These are phyloP conservation scores for Drosophila nigricruria DNA, from an alignment of 2,888 invertebrate species.

Conservation along the genomic window DNA sequence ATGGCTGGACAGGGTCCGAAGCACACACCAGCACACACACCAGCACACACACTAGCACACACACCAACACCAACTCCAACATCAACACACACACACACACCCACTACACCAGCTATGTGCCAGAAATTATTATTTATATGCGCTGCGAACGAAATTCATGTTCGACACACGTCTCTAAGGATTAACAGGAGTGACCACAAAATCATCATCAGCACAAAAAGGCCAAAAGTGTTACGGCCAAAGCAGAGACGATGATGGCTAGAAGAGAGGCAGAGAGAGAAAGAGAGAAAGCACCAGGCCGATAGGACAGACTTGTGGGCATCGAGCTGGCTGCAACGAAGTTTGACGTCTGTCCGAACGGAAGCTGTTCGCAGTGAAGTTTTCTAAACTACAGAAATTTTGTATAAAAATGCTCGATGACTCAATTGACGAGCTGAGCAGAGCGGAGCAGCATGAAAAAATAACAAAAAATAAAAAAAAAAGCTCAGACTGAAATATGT, in stretches of 20 bases:
- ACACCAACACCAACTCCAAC: slow-evolving; percentile 11
- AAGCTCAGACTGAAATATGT: slow-evolving; percentile 49
- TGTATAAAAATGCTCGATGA: slow-evolving; percentile 56
- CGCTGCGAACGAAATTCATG: slow-evolving; percentile 82
- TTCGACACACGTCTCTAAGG: slow-evolving; percentile 85
- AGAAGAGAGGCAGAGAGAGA: slow-evolving; percentile 13
- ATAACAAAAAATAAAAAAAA: slow-evolving; percentile 31
- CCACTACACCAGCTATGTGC: slow-evolving; percentile 47
- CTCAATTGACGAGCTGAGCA: slow-evolving; percentile 42
- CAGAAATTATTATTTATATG: slow-evolving; percentile 84
- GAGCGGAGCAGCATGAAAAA: slow-evolving; percentile 5
- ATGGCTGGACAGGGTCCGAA: slow-evolving; percentile 57
- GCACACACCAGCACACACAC: slow-evolving; percentile 26
- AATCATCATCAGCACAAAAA: slow-evolving; percentile 81
- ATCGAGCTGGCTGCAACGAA: slow-evolving; percentile 44
- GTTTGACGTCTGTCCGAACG: slow-evolving; percentile 55
- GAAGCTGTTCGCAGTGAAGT: slow-evolving; percentile 50
- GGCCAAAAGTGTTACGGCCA: slow-evolving; percentile 57
- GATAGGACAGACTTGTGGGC: not conserved
- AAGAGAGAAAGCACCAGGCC: not conserved
- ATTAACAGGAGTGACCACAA: slow-evolving; percentile 84
- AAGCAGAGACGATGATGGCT: slow-evolving; percentile 47
- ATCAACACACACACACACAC: slow-evolving; percentile 15
- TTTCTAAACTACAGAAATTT: slow-evolving; percentile 50
- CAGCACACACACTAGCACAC: slow-evolving; percentile 17